Evolutionary conservation across 92 coral and sea anemone genomes (phyloP).

Genomic region (Epizoanthus scotinus): DNA sequence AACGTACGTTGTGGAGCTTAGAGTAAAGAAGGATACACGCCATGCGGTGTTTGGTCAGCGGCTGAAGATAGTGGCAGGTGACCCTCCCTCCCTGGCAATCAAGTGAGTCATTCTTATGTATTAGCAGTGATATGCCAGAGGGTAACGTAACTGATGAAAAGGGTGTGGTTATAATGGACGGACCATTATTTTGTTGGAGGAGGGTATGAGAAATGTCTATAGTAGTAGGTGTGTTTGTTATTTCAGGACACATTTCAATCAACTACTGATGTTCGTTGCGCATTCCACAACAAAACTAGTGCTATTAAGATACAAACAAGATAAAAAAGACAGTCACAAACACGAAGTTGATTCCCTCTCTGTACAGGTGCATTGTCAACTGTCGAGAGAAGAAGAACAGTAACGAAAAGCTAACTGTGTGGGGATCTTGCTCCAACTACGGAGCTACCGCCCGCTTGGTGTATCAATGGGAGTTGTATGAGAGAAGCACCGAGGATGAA

Average conservation of each 20-base stretch:
- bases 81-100: constrained; percentile 44
- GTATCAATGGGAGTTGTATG: constrained; percentile 57
- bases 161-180: background rate
- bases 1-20: constrained; percentile 42
- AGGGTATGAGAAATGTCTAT: no score
- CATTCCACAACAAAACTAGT: no score
- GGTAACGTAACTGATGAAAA: no score
- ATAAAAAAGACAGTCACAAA: no score
- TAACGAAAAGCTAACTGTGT: constrained; percentile 35
- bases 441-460: constrained; percentile 25
- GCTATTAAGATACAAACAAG: no score
- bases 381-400: constrained; percentile 35
- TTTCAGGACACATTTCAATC: no score
- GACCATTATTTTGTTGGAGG: no score
- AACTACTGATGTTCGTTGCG: no score
- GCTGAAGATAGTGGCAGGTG: constrained; percentile 16
- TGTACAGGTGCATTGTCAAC: constrained; percentile 19
- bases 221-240: no score
- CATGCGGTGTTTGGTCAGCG: constrained; percentile 38
- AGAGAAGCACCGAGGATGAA: constrained; percentile 11
- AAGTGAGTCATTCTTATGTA: constrained; percentile 26
- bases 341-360: no score
- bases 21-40: constrained; percentile 49
- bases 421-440: constrained; percentile 41
- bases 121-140: no score